Evolutionary conservation across 2,113 vertebrate species (phyloP), one percentile per base, ranked within the genome.

Genomic region (Jaculus jaculus): DNA sequence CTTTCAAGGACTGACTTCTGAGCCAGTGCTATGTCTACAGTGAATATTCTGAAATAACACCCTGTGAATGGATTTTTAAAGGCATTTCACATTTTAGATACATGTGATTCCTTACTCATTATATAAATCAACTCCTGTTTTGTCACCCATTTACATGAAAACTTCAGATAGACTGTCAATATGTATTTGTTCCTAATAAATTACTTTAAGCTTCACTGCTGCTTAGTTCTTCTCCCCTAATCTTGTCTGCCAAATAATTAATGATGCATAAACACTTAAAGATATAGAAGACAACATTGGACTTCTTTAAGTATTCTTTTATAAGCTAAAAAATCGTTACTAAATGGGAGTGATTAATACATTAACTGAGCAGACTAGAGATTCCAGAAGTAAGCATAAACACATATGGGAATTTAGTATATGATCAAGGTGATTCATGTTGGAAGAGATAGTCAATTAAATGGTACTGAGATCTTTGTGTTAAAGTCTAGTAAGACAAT

Each of bases 111-210:
- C 42, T 86, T 87, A 89, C 10, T 77, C 34, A 78, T 75, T 84
- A 42, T 87, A n/a, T 87, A 94, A 95, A 78, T 78, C 58, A 78
- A 71, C 30, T 69, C 78, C 66, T 73, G 75, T 90, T 90, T 86
- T 93, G 75, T 91, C 66, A 84, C 26, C 89, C 47, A 93, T 94
- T 84, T 81, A 93, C 71, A 79, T 72, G 84, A 84, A 95, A 75
- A 51, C 87, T 95, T 91, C 51, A 89, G 75, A 91, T 65, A 30
- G n/a, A 78, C 26, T 89, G 21, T 89, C 39, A 85, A 81, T 82
- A 54, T 60, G 11, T 60, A 84, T 37, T 87, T 91, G 34, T 77
- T 95, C 42, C 73, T 84, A 89, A 84, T 80, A 93, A 87, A 94
- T 84, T 77, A 39, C 91, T 66, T 93, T 92, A 88, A 83, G 23